phyloP scores from a whole-genome alignment of 2,113 vertebrate genomes.

The Hucho hucho region DNA sequence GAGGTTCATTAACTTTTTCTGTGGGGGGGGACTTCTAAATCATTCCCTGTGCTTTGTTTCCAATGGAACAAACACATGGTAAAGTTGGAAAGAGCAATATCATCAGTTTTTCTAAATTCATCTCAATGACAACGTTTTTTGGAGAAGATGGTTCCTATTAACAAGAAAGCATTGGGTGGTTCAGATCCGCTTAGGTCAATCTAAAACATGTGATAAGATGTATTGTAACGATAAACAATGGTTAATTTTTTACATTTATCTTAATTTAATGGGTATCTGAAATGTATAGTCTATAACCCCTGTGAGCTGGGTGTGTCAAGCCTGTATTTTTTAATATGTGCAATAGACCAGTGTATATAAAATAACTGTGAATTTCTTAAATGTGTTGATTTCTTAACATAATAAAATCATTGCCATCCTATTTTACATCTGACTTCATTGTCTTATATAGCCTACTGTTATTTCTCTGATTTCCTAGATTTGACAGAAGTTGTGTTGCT shows the following conservation, averaged over 20 bases:
- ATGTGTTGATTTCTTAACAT: slow-evolving; percentile 76
- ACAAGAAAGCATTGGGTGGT: slow-evolving; percentile 27
- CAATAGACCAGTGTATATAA: slow-evolving; percentile 84
- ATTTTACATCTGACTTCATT: slow-evolving; percentile 60
- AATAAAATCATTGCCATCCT: slow-evolving; percentile 65
- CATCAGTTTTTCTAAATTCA: slow-evolving; percentile 49
- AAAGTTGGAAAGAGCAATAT: slow-evolving; percentile 49
- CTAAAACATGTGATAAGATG: slow-evolving; percentile 38
- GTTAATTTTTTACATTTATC: slow-evolving; percentile 22
- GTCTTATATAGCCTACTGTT: background rate
- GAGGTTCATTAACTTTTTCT: slow-evolving; percentile 48
- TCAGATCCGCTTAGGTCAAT: slow-evolving; percentile 13
- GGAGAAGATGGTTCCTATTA: slow-evolving; percentile 34
- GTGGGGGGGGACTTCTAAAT: slow-evolving; percentile 62
- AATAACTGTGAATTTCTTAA: slow-evolving; percentile 78
- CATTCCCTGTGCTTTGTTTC: slow-evolving; percentile 55
- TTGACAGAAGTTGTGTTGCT: too few relatives aligned
- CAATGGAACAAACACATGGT: slow-evolving; percentile 64
- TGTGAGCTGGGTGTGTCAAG: slow-evolving; percentile 18
- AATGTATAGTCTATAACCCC: slow-evolving; percentile 25
- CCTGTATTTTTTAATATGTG: slow-evolving; percentile 71
- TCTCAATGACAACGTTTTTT: slow-evolving; percentile 28
- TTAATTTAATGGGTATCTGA: slow-evolving; percentile 31
- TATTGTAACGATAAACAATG: background rate
- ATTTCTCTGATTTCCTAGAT: too few relatives aligned